Evolutionary conservation across 2,797 vertebrate genomes (phyloP).

Genomic region (Spinibarbus caldwelli): DNA sequence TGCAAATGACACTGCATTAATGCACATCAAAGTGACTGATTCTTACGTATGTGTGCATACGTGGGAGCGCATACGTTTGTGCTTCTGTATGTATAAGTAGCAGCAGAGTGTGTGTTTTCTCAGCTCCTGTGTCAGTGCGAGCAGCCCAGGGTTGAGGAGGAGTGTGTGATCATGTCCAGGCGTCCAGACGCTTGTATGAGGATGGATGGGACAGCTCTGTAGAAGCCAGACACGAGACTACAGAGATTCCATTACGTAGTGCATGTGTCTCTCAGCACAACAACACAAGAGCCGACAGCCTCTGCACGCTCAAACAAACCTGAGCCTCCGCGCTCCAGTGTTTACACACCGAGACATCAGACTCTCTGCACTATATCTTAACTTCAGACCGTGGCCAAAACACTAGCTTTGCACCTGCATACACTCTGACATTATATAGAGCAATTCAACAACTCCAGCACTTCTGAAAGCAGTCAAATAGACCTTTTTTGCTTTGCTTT

Average conservation of each 20-base stretch:
- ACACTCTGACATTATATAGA: constrained; percentile 9
- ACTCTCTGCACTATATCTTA: constrained; percentile 25
- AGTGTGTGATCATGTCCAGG: constrained; percentile 62
- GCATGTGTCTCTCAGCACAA: constrained; percentile 68
- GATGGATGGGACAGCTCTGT: constrained; percentile 75
- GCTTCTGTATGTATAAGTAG: constrained; percentile 35
- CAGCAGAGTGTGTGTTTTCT: constrained; percentile 46
- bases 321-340: constrained; percentile 61
- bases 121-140: constrained; percentile 39
- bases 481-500: constrained; percentile 1
- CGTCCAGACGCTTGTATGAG: constrained; percentile 60
- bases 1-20: background rate
- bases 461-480: background rate
- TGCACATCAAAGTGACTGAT: constrained; percentile 53
- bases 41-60: background rate
- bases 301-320: constrained; percentile 58
- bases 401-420: constrained; percentile 25
- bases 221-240: constrained; percentile 77
- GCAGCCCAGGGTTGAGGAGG: constrained; percentile 36
- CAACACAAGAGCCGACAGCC: constrained; percentile 64
- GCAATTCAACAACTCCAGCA: background rate
- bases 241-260: constrained; percentile 83
- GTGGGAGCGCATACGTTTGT: background rate
- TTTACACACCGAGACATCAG: constrained; percentile 59
- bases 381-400: constrained; percentile 12